phyloP scores from a whole-genome alignment of 2,888 invertebrate genomes.

The Horisme vitalbata region DNA sequence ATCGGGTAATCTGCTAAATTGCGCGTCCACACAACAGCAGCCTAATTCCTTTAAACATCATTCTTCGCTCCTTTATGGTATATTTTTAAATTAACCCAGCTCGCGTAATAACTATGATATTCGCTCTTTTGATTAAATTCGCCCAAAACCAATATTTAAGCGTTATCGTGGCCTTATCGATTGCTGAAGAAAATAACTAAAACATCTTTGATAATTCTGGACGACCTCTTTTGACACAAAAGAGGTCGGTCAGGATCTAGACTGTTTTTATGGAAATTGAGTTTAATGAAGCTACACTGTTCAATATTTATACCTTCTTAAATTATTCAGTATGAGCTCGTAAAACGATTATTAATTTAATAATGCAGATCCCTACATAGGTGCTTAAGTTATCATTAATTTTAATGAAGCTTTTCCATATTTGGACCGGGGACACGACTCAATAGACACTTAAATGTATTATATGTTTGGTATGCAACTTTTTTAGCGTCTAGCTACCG shows the following conservation, averaged over 20 bases:
- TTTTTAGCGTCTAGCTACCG: too few relatives aligned
- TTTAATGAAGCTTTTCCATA: too few relatives aligned
- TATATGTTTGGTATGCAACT: too few relatives aligned
- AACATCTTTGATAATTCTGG: constrained; percentile 37
- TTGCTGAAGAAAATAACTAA: constrained; percentile 49
- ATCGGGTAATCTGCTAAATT: constrained; percentile 75
- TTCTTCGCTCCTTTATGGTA: constrained; percentile 75
- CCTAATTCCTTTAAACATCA: constrained; percentile 78
- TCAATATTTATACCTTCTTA: background rate
- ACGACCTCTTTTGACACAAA: constrained; percentile 25
- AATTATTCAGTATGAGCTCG: background rate
- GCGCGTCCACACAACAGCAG: constrained; percentile 66
- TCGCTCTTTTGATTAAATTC: constrained; percentile 74
- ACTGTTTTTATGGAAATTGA: constrained; percentile 34
- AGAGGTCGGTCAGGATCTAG: constrained; percentile 36
- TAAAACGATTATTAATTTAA: constrained; percentile 20
- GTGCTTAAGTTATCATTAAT: too few relatives aligned
- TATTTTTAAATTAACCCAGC: constrained; percentile 76
- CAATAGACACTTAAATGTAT: too few relatives aligned
- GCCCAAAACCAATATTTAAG: constrained; percentile 79
- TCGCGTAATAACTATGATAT: constrained; percentile 73
- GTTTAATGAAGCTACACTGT: constrained; percentile 12
- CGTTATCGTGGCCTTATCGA: constrained; percentile 64
- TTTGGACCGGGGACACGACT: too few relatives aligned
- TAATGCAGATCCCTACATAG: constrained; percentile 17